Conservation (phyloP, 2,888 invertebrate genomes). For the Dryadula phaetusa region DNA sequence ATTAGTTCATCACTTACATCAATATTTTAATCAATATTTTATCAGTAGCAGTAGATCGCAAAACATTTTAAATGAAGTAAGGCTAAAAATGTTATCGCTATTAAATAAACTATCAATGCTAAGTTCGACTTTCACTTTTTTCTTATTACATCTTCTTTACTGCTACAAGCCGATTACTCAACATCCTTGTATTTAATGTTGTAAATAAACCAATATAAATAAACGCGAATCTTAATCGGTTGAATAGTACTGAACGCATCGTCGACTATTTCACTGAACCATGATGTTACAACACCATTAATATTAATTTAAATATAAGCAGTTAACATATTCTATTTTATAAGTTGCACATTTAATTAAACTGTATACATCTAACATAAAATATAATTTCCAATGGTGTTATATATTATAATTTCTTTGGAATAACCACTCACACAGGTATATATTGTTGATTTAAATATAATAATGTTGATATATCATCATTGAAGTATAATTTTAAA, state of each 20-base stretch:
- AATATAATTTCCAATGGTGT: no score
- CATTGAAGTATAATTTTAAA: no score
- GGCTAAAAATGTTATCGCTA: neutral
- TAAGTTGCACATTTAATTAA: no score
- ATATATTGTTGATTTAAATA: no score
- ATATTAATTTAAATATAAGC: neutral
- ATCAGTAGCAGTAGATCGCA: neutral
- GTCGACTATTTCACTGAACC: conserved; percentile 25
- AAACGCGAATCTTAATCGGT: conserved; percentile 32
- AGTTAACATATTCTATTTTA: neutral
- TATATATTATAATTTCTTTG: no score
- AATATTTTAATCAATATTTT: neutral
- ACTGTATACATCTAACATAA: no score
- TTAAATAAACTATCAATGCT: conserved; percentile 13
- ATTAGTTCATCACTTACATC: no score
- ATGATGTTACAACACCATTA: conserved; percentile 22
- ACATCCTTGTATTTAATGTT: conserved; percentile 11
- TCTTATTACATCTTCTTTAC: conserved; percentile 25
- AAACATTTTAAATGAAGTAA: neutral
- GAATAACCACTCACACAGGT: no score
- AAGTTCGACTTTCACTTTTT: conserved; percentile 20
- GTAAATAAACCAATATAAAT: conserved; percentile 14
- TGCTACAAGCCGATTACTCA: conserved; percentile 22
- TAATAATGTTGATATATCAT: no score
- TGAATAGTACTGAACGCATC: conserved; percentile 30